Percentiles rank a stretch among this genome's conserved stretches.
These are phyloP conservation scores for Lycophotia porphyrea DNA, from an alignment of 2,888 invertebrate species.

Conservation along the genomic window DNA sequence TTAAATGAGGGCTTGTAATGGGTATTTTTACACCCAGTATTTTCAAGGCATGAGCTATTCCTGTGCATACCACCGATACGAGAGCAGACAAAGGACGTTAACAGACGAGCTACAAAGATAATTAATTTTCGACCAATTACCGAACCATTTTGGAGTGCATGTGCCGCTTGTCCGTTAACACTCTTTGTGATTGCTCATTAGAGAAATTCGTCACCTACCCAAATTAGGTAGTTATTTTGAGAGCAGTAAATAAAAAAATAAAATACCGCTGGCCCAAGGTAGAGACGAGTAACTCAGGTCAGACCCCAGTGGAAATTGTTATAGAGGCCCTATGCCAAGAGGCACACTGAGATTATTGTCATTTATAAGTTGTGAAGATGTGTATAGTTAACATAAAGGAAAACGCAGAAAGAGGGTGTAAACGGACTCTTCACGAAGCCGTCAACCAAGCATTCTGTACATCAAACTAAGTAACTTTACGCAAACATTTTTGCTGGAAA, in stretches of 20 bases:
- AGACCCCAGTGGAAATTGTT: neutral
- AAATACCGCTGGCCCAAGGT: neutral
- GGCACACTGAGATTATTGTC: neutral
- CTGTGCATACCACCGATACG: neutral
- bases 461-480: too few species aligned
- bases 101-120: slow-evolving; percentile 5
- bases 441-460: too few species aligned
- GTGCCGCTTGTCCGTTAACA: slow-evolving; percentile 9
- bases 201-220: neutral
- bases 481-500: too few species aligned
- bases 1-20: neutral
- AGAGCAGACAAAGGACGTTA: neutral
- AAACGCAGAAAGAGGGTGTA: too few species aligned
- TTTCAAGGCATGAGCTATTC: neutral
- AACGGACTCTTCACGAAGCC: too few species aligned
- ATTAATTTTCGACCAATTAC: slow-evolving; percentile 16
- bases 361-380: too few species aligned
- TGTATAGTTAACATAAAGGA: too few species aligned
- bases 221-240: slow-evolving; percentile 11
- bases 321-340: neutral
- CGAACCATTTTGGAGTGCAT: slow-evolving; percentile 1
- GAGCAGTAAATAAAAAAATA: neutral
- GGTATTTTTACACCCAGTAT: neutral
- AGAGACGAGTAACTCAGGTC: neutral
- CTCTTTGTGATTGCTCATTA: slow-evolving; percentile 5